phyloP scores from a whole-genome alignment of 1,140 invertebrate species.

The Lethrus apterus region DNA sequence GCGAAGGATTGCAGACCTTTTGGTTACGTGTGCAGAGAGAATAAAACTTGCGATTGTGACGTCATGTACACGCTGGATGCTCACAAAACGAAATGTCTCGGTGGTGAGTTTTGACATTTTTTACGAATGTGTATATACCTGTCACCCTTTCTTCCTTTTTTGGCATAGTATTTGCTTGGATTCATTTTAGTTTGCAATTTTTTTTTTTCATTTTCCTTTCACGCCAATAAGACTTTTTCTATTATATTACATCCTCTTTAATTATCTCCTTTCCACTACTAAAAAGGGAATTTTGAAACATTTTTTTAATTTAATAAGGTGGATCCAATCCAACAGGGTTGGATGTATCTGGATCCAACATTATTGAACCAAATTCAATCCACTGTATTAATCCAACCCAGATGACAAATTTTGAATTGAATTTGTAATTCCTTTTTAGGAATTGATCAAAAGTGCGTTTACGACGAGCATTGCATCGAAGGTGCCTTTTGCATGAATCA shows the following conservation, averaged over 20 bases:
- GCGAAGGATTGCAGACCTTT: conserved; percentile 28
- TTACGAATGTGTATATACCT: too few species aligned
- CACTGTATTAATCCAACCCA: too few species aligned
- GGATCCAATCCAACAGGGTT: not conserved
- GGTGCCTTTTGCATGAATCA: conserved; percentile 32
- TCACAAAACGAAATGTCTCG: conserved; percentile 26
- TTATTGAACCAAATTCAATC: not conserved
- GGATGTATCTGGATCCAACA: not conserved
- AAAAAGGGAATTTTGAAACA: too few species aligned
- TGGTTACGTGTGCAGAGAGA: conserved; percentile 29
- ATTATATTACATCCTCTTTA: too few species aligned
- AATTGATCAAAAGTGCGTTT: conserved; percentile 27
- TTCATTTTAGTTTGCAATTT: too few species aligned
- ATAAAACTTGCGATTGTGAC: conserved; percentile 30
- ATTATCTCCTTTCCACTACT: too few species aligned
- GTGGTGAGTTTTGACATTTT: conserved; percentile 22
- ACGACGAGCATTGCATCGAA: conserved; percentile 34
- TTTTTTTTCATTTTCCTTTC: too few species aligned
- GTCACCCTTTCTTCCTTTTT: too few species aligned
- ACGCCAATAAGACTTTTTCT: too few species aligned
- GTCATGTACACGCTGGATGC: conserved; percentile 22
- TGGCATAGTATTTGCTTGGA: too few species aligned
- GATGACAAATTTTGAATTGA: conserved; percentile 7
- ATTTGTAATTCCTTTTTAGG: conserved; percentile 20
- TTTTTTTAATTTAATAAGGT: too few species aligned